Evolutionary conservation across 2,797 vertebrate species (phyloP).

Genomic region (Lepus oiostolus): DNA sequence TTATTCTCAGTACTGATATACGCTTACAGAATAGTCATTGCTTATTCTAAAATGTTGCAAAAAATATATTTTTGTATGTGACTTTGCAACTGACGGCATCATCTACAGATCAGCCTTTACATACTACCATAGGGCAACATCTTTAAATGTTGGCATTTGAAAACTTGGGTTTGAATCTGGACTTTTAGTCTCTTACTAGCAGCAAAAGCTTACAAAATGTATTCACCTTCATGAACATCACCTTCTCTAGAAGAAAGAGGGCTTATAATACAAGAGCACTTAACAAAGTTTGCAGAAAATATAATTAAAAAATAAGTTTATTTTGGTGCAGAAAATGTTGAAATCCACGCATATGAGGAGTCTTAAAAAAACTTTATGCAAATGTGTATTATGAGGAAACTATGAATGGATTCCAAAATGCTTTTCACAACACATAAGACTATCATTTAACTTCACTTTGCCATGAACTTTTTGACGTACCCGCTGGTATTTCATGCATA

Average conservation of each 20-base stretch:
- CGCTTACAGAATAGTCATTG: background rate
- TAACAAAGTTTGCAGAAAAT: too few relatives aligned
- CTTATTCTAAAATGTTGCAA: background rate
- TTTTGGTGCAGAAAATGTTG: too few relatives aligned
- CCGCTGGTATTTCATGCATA: background rate
- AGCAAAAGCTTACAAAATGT: background rate
- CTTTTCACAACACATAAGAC: too few relatives aligned
- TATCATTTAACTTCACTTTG: too few relatives aligned
- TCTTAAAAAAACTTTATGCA: too few relatives aligned
- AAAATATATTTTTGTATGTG: background rate
- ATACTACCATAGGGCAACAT: background rate
- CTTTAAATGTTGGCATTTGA: background rate
- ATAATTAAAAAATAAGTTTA: too few relatives aligned
- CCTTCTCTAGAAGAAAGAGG: conserved; percentile 24
- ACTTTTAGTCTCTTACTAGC: background rate
- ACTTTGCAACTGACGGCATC: background rate
- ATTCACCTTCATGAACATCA: background rate
- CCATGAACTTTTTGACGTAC: too few relatives aligned
- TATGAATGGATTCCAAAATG: too few relatives aligned
- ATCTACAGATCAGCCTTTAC: background rate
- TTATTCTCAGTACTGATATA: background rate
- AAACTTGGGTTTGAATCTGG: background rate
- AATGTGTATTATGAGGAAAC: too few relatives aligned
- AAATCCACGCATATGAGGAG: too few relatives aligned
- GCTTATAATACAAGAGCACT: background rate